phyloP scores from a whole-genome alignment of 2,888 invertebrate species.

The Octonoba sinensis region DNA sequence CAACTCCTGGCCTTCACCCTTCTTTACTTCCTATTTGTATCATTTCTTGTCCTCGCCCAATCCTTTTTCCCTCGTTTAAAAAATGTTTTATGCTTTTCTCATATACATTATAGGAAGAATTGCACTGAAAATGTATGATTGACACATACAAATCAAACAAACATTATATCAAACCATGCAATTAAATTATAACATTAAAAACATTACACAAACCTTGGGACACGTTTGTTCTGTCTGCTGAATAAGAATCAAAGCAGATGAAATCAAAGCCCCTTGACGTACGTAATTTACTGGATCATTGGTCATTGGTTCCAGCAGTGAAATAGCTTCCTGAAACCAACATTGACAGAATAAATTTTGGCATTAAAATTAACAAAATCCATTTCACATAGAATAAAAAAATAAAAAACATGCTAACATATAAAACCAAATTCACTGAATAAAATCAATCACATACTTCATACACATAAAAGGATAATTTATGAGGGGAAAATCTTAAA shows the following conservation, averaged over 20 bases:
- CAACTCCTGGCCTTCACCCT: no score
- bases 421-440: background rate
- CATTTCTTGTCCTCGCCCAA: no score
- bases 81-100: no score
- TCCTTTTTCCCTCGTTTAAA: no score
- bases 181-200: background rate
- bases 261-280: constrained; percentile 95
- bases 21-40: no score
- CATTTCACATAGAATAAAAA: background rate
- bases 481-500: no score
- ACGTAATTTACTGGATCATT: constrained; percentile 99
- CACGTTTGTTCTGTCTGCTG: constrained; percentile 97
- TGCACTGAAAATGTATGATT: no score
- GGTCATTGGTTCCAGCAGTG: constrained; percentile 95
- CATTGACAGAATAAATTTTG: background rate
- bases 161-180: no score
- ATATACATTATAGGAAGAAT: no score
- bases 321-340: constrained; percentile 87
- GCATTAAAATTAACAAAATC: background rate
- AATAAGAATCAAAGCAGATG: constrained; percentile 96
- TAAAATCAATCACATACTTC: no score
- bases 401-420: background rate
- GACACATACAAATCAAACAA: no score
- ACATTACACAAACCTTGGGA: constrained; percentile 79
- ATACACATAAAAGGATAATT: no score